Evolutionary conservation across 2,113 vertebrate species (phyloP).

Genomic region (Embiotoca jacksoni): DNA sequence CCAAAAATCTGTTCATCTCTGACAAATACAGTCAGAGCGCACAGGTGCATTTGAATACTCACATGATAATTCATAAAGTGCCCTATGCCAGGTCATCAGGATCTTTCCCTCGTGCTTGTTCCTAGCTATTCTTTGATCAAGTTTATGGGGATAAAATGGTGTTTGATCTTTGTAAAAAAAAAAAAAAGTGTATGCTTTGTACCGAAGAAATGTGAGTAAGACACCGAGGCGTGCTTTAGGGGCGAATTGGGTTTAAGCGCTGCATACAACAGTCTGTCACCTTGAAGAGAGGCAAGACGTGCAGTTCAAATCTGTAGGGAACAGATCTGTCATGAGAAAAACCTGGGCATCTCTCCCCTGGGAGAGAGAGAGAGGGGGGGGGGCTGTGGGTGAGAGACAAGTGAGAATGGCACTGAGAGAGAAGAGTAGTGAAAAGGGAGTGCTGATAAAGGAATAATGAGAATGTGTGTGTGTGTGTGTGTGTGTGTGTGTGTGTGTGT

Average conservation of each 20-base stretch:
- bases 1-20: background rate
- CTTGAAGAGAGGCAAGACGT: conserved; percentile 64
- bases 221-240: conserved; percentile 50
- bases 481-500: background rate
- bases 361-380: conserved; percentile 35
- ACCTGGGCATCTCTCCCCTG: conserved; percentile 61
- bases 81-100: conserved; percentile 42
- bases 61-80: conserved; percentile 20
- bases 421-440: conserved; percentile 8
- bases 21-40: background rate
- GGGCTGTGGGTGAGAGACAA: conserved; percentile 41
- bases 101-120: conserved; percentile 27
- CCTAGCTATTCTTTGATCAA: conserved; percentile 61
- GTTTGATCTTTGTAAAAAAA: conserved; percentile 58
- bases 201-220: conserved; percentile 33
- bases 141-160: conserved; percentile 50
- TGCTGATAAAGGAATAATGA: conserved; percentile 60
- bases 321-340: conserved; percentile 63
- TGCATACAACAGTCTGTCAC: conserved; percentile 58
- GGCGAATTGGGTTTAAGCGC: conserved; percentile 50
- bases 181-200: conserved; percentile 51
- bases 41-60: conserved; percentile 17
- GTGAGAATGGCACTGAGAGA: conserved; percentile 28
- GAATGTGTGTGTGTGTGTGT: conserved; percentile 38
- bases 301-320: conserved; percentile 65